Evolutionary conservation across 2,797 vertebrate genomes (phyloP).

Genomic region (Gymnothorax javanicus): DNA sequence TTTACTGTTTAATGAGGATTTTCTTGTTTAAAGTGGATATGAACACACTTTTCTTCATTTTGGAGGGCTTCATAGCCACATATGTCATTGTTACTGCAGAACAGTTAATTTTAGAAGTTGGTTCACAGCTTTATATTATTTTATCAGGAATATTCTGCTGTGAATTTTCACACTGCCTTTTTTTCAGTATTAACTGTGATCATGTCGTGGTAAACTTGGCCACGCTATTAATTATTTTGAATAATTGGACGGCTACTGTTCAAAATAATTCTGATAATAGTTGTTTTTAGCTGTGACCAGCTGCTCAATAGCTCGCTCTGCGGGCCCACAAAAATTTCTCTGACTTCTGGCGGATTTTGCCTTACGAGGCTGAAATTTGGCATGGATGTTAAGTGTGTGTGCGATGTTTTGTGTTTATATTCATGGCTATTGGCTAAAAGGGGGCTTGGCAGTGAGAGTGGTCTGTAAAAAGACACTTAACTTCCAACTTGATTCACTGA

Average conservation of each 20-base stretch:
- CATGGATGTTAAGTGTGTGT: too few species aligned
- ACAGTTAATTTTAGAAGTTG: neutral
- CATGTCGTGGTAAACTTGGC: neutral
- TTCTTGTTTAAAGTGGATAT: conserved; percentile 48
- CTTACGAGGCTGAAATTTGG: too few species aligned
- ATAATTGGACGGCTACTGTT: neutral
- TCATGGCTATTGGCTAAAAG: too few species aligned
- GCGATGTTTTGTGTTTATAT: too few species aligned
- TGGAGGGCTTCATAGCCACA: neutral
- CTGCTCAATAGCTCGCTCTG: too few species aligned
- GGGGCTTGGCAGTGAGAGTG: too few species aligned
- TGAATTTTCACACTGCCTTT: neutral
- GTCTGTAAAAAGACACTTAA: too few species aligned
- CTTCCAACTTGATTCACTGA: too few species aligned
- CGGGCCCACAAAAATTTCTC: too few species aligned
- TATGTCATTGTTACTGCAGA: neutral
- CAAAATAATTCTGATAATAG: neutral
- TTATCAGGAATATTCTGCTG: neutral
- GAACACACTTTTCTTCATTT: conserved; percentile 41
- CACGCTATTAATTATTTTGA: neutral
- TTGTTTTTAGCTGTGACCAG: neutral
- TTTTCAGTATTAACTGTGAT: neutral
- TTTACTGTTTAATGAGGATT: conserved; percentile 45
- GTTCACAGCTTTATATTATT: neutral
- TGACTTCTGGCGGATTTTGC: too few species aligned